A percentile compares a stretch with the other conserved stretches of the same genome.
Conservation (phyloP, 2,113 vertebrate species). For the Lasiurus cinereus region DNA sequence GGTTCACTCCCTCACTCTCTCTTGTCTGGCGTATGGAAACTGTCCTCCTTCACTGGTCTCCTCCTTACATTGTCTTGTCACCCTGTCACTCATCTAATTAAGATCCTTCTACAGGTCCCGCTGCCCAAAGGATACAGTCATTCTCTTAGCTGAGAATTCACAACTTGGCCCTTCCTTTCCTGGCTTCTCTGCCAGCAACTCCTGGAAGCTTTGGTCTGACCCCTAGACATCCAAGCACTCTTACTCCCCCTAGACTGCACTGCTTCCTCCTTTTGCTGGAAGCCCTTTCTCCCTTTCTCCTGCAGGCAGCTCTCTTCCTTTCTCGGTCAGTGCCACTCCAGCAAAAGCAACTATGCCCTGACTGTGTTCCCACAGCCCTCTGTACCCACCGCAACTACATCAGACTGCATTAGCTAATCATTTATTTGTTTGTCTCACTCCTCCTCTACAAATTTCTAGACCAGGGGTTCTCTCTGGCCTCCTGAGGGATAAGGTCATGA, state of each 20-base stretch:
- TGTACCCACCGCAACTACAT: not conserved
- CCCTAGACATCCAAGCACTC: not conserved
- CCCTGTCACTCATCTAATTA: not conserved
- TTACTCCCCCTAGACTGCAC: not conserved
- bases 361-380: not conserved
- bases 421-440: constrained; percentile 26
- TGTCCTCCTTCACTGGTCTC: not conserved
- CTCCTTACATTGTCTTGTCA: not conserved
- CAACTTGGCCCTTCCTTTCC: not conserved
- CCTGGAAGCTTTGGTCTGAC: not conserved
- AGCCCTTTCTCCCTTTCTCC: not conserved
- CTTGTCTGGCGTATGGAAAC: not conserved
- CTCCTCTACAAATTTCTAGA: not conserved
- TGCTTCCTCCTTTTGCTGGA: not conserved
- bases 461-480: not conserved
- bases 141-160: not conserved
- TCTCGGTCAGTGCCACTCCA: not conserved
- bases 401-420: constrained; percentile 29
- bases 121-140: not conserved
- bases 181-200: constrained; percentile 1
- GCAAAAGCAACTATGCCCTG: not conserved
- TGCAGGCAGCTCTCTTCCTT: not conserved
- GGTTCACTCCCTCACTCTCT: not conserved
- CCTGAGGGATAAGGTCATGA: constrained; percentile 24
- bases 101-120: not conserved